These are phyloP conservation scores for Leptinotarsa texana DNA, from an alignment of 1,140 invertebrate species.

Conservation along the genomic window DNA sequence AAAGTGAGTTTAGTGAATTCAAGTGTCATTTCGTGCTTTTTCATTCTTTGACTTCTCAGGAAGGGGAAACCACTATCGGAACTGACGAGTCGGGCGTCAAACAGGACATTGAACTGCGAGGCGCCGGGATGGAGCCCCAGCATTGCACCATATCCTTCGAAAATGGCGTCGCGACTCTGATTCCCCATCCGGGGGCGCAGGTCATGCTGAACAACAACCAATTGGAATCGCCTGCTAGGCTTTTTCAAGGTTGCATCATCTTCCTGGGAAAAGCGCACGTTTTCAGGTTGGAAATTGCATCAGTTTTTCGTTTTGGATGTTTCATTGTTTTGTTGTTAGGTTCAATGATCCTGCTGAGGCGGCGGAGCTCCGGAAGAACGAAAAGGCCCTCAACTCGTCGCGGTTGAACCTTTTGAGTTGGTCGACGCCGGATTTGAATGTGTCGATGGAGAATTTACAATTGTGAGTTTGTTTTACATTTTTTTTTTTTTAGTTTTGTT, in stretches of 20 bases:
- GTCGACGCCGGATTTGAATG: slow-evolving; percentile 81
- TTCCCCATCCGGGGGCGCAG: slow-evolving; percentile 70
- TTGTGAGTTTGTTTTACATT: slow-evolving; percentile 32
- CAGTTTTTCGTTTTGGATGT: neutral
- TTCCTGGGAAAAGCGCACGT: slow-evolving; percentile 87
- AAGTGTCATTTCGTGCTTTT: neutral
- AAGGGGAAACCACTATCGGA: slow-evolving; percentile 76
- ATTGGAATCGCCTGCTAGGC: slow-evolving; percentile 72
- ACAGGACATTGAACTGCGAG: slow-evolving; percentile 76
- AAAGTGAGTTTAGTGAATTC: slow-evolving; percentile 61
- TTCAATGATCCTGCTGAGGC: slow-evolving; percentile 88
- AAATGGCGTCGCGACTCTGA: slow-evolving; percentile 75
- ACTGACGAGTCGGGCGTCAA: slow-evolving; percentile 69
- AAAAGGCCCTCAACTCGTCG: slow-evolving; percentile 73
- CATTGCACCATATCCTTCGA: slow-evolving; percentile 80
- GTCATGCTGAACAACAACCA: slow-evolving; percentile 84
- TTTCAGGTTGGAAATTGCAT: slow-evolving; percentile 71
- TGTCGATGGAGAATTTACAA: slow-evolving; percentile 70
- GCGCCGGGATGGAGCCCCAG: slow-evolving; percentile 78
- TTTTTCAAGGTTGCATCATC: slow-evolving; percentile 76
- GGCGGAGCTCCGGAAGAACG: slow-evolving; percentile 77
- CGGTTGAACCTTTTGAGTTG: slow-evolving; percentile 82
- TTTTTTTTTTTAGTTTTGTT: too few relatives aligned
- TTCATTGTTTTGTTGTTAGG: slow-evolving; percentile 31
- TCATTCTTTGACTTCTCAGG: slow-evolving; percentile 51